These are phyloP conservation scores for Ceriagrion tenellum DNA, from an alignment of 2,888 invertebrate genomes.

Conservation along the genomic window DNA sequence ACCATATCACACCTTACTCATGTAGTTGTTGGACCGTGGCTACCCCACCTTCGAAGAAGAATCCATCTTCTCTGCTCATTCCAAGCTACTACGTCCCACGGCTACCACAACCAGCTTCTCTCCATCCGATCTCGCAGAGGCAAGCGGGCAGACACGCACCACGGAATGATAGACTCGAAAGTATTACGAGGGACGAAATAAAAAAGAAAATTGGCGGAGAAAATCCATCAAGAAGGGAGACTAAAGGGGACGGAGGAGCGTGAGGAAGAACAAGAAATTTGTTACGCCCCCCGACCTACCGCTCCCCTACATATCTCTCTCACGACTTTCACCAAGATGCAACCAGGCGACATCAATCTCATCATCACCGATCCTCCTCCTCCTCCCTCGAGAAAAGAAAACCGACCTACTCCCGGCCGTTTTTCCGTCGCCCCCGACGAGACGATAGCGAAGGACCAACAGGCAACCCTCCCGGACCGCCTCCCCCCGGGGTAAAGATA, in stretches of 20 bases:
- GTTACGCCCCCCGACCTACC: background rate
- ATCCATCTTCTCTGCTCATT: background rate
- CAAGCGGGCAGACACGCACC: background rate
- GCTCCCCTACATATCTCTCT: background rate
- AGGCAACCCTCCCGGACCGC: background rate
- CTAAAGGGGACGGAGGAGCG: background rate
- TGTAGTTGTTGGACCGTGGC: background rate
- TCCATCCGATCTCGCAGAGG: background rate
- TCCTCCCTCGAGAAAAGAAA: background rate
- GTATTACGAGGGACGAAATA: background rate
- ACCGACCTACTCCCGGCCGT: background rate
- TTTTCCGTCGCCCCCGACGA: background rate
- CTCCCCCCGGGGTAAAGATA: background rate
- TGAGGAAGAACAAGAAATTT: background rate
- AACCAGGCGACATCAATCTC: conserved; percentile 5
- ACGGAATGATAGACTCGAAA: conserved; percentile 22
- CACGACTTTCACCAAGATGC: conserved; percentile 34
- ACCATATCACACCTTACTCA: background rate
- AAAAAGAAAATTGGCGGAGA: conserved; percentile 34
- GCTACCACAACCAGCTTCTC: background rate
- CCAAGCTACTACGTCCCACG: background rate
- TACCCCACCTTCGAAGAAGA: background rate
- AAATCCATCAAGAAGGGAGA: conserved; percentile 18
- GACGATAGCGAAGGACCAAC: background rate
- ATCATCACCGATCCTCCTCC: background rate